Evolutionary conservation across 2,888 invertebrate genomes (phyloP), one percentile per base, ranked within the genome.

Genomic region (Melanostoma mellinum): DNA sequence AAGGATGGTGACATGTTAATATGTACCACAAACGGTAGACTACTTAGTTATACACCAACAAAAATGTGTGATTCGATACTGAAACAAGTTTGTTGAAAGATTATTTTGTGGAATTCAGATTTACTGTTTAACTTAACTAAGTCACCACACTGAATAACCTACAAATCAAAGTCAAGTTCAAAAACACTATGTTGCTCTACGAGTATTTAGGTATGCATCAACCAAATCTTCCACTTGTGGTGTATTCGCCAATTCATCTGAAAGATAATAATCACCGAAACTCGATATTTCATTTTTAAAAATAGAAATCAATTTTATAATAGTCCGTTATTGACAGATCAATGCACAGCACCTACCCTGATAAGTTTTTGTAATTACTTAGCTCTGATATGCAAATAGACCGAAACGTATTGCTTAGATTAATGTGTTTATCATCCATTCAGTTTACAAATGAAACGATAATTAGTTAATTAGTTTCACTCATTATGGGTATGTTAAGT

Each of bases 381-480:
- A 6, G 58, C 58, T 60, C 3, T 3, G 32, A 4, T 60, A 46
- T 32, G 60, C 20, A 60, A 60, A 60, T 35, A 35, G 46, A 36
- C 46, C 10, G 35, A 48, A 5, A 30, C 30, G 38, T 32, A 3
- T 20, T 35, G 48, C 6, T 61, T 38, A 35, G 46, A 48, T 61
- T 61, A 36, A 61, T 61, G 20, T 61, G 35, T 61, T 61, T 61
- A 33, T 61, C 60, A 42, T 35, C 20, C 20, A 10, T 6, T 36
- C 8, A 61, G 46, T 46, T 33, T 35, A 46, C 32, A 61, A 36
- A 48, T 36, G 38, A 48, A 30, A 8, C 35, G 2, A 48, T 60
- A 60, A 33, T 44, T 30, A 63, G 48, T 63, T 63, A 63, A 63
- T 63, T 63, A 63, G 61, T 38, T 36, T 36, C 30, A 38, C 30